These are phyloP conservation scores for Potamarius usumacintae DNA, from an alignment of 2,113 vertebrate species.

Conservation along the genomic window DNA sequence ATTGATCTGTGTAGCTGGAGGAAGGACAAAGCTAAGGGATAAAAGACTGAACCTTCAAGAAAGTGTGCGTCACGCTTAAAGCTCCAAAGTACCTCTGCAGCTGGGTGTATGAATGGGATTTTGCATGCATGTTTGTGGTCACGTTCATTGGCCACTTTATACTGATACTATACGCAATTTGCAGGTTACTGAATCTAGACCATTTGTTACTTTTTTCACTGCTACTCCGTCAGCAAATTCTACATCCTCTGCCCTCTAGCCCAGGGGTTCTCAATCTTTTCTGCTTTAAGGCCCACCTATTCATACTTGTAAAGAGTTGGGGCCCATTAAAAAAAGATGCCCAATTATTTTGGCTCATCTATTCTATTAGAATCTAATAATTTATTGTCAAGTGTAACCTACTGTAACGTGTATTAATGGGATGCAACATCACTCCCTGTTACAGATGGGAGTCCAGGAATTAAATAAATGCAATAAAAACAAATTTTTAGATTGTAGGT, in stretches of 20 bases:
- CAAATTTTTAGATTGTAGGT: too few species aligned
- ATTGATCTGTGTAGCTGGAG: slow-evolving; percentile 57
- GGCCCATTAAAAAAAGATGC: too few species aligned
- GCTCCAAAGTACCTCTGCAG: slow-evolving; percentile 2
- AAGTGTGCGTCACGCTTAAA: slow-evolving; percentile 4
- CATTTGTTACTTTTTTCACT: background rate
- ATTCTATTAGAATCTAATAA: too few species aligned
- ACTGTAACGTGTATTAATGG: too few species aligned
- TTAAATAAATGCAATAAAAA: too few species aligned
- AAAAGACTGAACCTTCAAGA: slow-evolving; percentile 26
- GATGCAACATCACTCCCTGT: too few species aligned
- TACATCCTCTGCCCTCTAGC: background rate
- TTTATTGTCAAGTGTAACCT: too few species aligned
- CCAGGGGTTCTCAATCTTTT: too few species aligned
- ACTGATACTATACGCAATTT: background rate
- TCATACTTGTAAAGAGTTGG: too few species aligned
- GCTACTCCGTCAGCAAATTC: background rate
- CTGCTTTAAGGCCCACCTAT: too few species aligned
- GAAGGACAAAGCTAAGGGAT: slow-evolving; percentile 9
- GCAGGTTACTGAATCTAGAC: background rate
- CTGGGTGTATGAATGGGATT: background rate
- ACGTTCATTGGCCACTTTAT: background rate
- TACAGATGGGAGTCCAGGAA: too few species aligned
- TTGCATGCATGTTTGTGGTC: background rate
- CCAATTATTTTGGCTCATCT: too few species aligned